These are phyloP conservation scores for Sarcophaga carnaria DNA, from an alignment of 2,888 invertebrate genomes.

Conservation along the genomic window DNA sequence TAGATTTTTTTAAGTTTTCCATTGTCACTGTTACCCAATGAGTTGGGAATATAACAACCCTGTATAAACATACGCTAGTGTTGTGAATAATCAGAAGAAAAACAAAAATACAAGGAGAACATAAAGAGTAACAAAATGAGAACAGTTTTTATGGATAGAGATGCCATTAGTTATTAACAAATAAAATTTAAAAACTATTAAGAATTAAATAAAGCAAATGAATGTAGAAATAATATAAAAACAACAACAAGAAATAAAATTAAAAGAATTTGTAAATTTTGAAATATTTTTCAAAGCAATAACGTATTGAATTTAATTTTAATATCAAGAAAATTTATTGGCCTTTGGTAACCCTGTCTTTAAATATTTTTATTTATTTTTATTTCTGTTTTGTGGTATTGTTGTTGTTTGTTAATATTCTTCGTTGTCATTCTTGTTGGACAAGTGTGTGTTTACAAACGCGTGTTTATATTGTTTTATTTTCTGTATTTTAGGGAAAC, in stretches of 20 bases:
- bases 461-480: slow-evolving; percentile 21
- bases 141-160: not conserved
- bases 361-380: not conserved
- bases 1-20: not conserved
- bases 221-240: no score
- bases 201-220: no score
- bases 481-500: not conserved
- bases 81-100: slow-evolving; percentile 23
- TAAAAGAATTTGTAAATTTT: no score
- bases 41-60: not conserved
- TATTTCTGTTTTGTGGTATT: slow-evolving; percentile 1
- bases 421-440: slow-evolving; percentile 46
- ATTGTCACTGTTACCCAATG: not conserved
- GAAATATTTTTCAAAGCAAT: no score
- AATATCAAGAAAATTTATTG: no score
- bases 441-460: slow-evolving; percentile 48
- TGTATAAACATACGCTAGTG: not conserved
- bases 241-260: no score
- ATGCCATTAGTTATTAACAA: not conserved
- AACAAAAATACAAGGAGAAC: not conserved
- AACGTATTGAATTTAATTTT: no score
- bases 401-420: slow-evolving; percentile 34
- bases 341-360: slow-evolving; percentile 13
- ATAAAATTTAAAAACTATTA: no score
- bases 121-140: not conserved